Conservation (phyloP, 2,888 invertebrate species). For the Nebria salina region DNA sequence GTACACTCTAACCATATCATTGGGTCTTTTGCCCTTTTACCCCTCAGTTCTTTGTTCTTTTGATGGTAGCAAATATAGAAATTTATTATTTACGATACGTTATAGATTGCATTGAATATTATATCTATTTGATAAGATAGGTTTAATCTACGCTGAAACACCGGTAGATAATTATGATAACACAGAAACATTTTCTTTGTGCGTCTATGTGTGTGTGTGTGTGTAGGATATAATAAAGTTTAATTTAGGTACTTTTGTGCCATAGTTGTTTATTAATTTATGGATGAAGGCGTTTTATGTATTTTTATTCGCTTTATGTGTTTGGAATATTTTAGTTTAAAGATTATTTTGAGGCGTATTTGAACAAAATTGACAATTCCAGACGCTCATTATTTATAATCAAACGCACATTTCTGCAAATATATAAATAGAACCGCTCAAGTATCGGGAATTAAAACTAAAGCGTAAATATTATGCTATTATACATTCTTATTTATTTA, state of each 20-base stretch:
- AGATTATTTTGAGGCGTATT: too few relatives aligned
- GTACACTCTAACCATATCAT: not conserved
- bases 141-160: not conserved
- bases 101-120: not conserved
- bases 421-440: not conserved
- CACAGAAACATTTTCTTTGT: not conserved
- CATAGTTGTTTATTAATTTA: too few relatives aligned
- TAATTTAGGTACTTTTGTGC: too few relatives aligned
- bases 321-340: too few relatives aligned
- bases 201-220: too few relatives aligned
- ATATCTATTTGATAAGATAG: not conserved
- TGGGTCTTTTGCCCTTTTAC: too few relatives aligned
- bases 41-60: not conserved
- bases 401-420: not conserved
- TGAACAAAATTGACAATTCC: too few relatives aligned
- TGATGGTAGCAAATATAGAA: not conserved
- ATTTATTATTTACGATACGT: not conserved
- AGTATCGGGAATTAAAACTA: not conserved
- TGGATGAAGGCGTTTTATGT: too few relatives aligned
- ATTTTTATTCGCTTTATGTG: too few relatives aligned
- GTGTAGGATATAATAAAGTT: too few relatives aligned
- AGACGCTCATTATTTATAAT: not conserved
- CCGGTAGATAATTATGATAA: not conserved
- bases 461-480: not conserved
- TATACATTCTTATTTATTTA: constrained; percentile 12